These are phyloP conservation scores for Drosophila pachea DNA, from an alignment of 1,140 invertebrate genomes.

Conservation along the genomic window DNA sequence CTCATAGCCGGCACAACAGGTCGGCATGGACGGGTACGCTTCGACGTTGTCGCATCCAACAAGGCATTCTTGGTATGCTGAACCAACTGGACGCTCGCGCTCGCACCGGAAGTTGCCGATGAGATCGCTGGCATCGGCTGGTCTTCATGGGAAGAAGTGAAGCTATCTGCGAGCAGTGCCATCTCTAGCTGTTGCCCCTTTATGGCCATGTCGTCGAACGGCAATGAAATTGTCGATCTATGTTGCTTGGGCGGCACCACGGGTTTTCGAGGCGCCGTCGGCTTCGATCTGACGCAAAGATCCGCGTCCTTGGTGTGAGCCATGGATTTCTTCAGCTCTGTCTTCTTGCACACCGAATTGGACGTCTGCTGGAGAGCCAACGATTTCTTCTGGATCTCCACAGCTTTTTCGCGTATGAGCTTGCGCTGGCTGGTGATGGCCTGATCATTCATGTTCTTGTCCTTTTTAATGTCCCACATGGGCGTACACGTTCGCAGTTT, in stretches of 20 bases:
- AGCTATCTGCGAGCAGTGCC: too few species aligned
- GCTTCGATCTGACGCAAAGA: not conserved
- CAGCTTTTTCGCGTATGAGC: slow-evolving; percentile 1
- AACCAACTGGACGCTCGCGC: too few species aligned
- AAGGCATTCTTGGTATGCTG: too few species aligned
- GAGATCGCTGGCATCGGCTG: too few species aligned
- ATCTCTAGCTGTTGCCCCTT: too few species aligned
- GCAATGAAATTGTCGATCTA: too few species aligned
- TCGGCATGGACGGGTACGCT: too few species aligned
- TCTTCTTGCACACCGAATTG: not conserved
- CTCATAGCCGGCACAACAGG: too few species aligned
- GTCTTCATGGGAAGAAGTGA: too few species aligned
- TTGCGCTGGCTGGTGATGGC: slow-evolving; percentile 3
- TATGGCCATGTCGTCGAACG: too few species aligned
- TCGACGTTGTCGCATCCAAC: too few species aligned
- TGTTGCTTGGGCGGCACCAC: not conserved
- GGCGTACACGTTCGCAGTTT: not conserved
- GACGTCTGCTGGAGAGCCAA: not conserved
- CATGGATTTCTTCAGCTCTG: not conserved
- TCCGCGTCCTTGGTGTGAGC: not conserved
- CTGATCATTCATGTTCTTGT: not conserved
- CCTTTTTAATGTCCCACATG: not conserved
- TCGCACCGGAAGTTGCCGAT: too few species aligned
- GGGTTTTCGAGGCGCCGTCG: not conserved
- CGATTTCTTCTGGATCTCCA: not conserved